Evolutionary conservation across 2,888 invertebrate species (phyloP).

Genomic region (Chironomus tentans): DNA sequence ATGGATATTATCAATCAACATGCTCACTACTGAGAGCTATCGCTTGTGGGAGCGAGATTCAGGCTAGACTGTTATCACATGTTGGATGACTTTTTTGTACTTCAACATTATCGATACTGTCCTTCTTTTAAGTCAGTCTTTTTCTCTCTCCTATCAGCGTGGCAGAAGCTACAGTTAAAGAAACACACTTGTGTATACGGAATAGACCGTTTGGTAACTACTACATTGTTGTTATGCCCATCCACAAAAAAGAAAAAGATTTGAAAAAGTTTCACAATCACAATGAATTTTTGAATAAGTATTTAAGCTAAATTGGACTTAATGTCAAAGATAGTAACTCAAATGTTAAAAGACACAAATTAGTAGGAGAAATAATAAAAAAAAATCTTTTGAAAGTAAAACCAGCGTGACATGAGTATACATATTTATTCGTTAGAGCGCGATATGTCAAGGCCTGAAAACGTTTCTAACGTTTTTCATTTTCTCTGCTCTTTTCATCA

Average conservation of each 20-base stretch:
- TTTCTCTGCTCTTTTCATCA: neutral
- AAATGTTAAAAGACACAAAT: no score
- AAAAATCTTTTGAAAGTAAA: neutral
- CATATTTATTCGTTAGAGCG: neutral
- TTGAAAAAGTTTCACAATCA: no score
- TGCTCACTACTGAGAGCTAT: neutral
- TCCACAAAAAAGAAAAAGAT: no score
- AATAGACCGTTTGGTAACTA: neutral
- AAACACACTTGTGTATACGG: neutral
- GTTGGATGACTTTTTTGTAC: conserved; percentile 30
- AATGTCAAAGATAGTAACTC: no score
- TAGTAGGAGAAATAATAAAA: neutral
- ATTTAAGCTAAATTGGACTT: no score
- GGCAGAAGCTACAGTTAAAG: conserved; percentile 38
- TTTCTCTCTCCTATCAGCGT: conserved; percentile 46
- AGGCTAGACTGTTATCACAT: conserved; percentile 38
- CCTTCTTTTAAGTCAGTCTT: conserved; percentile 40
- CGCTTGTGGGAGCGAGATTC: conserved; percentile 43
- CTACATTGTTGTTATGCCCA: neutral
- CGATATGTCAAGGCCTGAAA: conserved; percentile 18
- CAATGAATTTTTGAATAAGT: no score
- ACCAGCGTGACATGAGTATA: conserved; percentile 19
- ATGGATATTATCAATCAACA: neutral
- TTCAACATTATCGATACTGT: conserved; percentile 14
- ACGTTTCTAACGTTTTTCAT: conserved; percentile 21